phyloP scores from a whole-genome alignment of 2,113 vertebrate genomes.

The Talpa occidentalis region DNA sequence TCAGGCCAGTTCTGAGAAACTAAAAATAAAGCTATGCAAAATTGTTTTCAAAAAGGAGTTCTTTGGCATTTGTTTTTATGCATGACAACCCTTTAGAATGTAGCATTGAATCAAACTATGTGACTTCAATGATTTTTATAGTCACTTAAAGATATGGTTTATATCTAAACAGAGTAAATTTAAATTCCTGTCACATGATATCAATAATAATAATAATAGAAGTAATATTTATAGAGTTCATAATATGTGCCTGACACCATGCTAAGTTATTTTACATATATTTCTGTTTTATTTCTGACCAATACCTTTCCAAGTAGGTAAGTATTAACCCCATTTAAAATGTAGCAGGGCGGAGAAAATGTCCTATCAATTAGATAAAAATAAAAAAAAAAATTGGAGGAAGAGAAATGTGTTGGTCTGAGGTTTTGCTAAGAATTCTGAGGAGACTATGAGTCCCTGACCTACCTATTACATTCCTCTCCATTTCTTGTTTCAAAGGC shows the following conservation, averaged over 20 bases:
- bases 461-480: background rate
- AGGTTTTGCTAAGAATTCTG: background rate
- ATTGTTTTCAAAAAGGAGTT: conserved; percentile 79
- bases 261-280: conserved; percentile 24
- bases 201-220: background rate
- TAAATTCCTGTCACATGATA: background rate
- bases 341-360: conserved; percentile 25
- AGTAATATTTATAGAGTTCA: background rate
- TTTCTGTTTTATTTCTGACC: conserved; percentile 51
- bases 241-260: conserved; percentile 9
- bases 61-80: conserved; percentile 80
- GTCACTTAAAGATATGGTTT: conserved; percentile 39
- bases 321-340: conserved; percentile 40
- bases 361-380: conserved; percentile 6
- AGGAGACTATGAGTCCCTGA: background rate
- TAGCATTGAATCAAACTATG: conserved; percentile 62
- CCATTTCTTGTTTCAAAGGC: background rate
- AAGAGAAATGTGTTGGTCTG: conserved; percentile 24
- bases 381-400: conserved; percentile 43
- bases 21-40: conserved; percentile 77
- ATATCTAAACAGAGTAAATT: conserved; percentile 48
- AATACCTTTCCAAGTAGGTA: background rate
- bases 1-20: conserved; percentile 70
- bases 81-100: conserved; percentile 69
- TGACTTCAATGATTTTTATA: conserved; percentile 62